phyloP scores from a whole-genome alignment of 1,140 invertebrate species.

The Caenorhabditis tropicalis region DNA sequence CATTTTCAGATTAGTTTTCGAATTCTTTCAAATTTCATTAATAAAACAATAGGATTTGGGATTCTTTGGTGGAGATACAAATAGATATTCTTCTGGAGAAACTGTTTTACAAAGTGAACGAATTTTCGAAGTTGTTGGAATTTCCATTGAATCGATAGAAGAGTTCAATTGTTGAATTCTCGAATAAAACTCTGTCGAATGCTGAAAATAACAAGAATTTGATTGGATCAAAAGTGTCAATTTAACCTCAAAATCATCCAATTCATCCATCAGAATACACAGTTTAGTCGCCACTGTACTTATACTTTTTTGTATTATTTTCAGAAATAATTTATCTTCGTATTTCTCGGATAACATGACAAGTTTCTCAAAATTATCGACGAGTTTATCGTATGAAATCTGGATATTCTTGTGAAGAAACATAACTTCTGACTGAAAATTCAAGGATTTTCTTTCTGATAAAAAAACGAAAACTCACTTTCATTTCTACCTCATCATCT shows the following conservation, averaged over 20 bases:
- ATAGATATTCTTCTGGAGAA: neutral
- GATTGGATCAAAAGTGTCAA: neutral
- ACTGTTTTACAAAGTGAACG: neutral
- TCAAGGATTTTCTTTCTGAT: neutral
- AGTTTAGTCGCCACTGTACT: neutral
- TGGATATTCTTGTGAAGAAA: neutral
- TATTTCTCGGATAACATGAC: neutral
- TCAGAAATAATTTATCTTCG: neutral
- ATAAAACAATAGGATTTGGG: neutral
- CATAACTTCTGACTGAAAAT: neutral
- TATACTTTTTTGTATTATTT: neutral
- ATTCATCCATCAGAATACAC: neutral
- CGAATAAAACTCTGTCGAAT: neutral
- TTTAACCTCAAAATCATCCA: neutral
- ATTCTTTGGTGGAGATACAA: neutral
- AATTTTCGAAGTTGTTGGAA: neutral
- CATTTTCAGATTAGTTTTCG: neutral
- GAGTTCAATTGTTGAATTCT: neutral
- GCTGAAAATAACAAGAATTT: neutral
- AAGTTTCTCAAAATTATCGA: neutral
- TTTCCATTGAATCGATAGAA: neutral
- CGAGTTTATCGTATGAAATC: neutral
- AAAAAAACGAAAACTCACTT: too few relatives aligned
- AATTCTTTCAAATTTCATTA: neutral
- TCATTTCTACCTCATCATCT: neutral